A percentile compares a stretch with the other conserved stretches of the same genome.
phyloP scores from a whole-genome alignment of 2,113 vertebrate species.

The Sorex araneus region DNA sequence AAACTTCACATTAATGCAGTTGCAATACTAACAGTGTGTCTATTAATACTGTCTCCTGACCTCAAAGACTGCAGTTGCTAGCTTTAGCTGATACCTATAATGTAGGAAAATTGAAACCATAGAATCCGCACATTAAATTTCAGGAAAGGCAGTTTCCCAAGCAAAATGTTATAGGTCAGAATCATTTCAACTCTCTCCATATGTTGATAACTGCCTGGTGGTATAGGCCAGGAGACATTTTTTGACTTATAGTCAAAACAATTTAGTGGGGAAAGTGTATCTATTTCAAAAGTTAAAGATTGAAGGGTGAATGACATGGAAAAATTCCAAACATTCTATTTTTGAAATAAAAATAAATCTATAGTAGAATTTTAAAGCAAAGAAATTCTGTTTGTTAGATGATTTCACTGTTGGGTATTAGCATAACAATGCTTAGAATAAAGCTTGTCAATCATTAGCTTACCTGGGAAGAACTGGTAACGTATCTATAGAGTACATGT shows the following conservation, averaged over 20 bases:
- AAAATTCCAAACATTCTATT: conserved; percentile 12
- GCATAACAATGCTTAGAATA: background rate
- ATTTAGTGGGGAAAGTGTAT: conserved; percentile 54
- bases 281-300: conserved; percentile 29
- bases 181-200: conserved; percentile 27
- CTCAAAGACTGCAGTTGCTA: conserved; percentile 56
- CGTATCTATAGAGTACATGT: background rate
- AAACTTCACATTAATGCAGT: conserved; percentile 62
- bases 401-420: background rate
- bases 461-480: background rate
- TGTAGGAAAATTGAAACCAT: conserved; percentile 71
- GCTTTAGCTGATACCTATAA: conserved; percentile 64
- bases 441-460: conserved; percentile 13
- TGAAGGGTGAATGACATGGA: background rate
- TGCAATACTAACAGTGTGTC: background rate
- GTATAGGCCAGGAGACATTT: conserved; percentile 44
- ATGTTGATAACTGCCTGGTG: conserved; percentile 48
- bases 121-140: conserved; percentile 67
- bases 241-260: conserved; percentile 59
- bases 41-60: conserved; percentile 74
- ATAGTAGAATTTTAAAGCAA: background rate
- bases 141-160: conserved; percentile 57
- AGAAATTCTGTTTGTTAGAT: background rate
- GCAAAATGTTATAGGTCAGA: conserved; percentile 60
- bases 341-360: conserved; percentile 33